Base-by-base conservation (phyloP, 1,140 invertebrate genomes). In the Homarus americanus region DNA sequence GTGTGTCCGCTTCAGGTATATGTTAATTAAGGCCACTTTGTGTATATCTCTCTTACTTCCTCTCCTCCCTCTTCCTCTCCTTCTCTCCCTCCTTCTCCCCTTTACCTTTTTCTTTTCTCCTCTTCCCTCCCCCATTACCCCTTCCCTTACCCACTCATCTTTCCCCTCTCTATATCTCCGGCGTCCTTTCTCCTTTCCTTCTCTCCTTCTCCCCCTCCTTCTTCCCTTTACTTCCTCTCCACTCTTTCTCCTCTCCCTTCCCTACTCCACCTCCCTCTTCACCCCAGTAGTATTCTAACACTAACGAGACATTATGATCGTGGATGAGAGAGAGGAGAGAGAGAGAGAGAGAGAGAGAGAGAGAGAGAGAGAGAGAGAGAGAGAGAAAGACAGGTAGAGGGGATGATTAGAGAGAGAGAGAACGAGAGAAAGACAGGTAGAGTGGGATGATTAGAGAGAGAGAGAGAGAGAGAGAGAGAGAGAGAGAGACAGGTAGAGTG, bases 331-430 rank as follows among this genome's bases (percentile, higher is more conserved):
- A n/a, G 58, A n/a, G n/a, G 58, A 63, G 58, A 63, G 58, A 63
- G 58, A 63, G 58, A 63, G 58, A 63, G 58, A 63, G 58, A 63
- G 58, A 63, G 58, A 63, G 58, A 63, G 58, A 63, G 58, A 63
- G 58, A 63, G 58, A 63, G 58, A 63, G 58, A 63, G 58, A 63
- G 58, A 63, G 58, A 63, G 58, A n/a, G n/a, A n/a, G n/a, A n/a
- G n/a, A n/a, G n/a, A n/a, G n/a, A n/a, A n/a, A n/a, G n/a, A n/a
- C n/a, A n/a, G n/a, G n/a, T n/a, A n/a, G n/a, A n/a, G n/a, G n/a
- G n/a, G n/a, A n/a, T n/a, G n/a, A n/a, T n/a, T n/a, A n/a, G n/a
- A n/a, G n/a, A n/a, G n/a, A n/a, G n/a, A n/a, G n/a, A n/a, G n/a
- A n/a, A n/a, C n/a, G n/a, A n/a, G n/a, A n/a, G n/a, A n/a, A n/a